These are phyloP conservation scores for Larimichthys polyactis DNA, from an alignment of 2,113 vertebrate genomes.

Conservation along the genomic window DNA sequence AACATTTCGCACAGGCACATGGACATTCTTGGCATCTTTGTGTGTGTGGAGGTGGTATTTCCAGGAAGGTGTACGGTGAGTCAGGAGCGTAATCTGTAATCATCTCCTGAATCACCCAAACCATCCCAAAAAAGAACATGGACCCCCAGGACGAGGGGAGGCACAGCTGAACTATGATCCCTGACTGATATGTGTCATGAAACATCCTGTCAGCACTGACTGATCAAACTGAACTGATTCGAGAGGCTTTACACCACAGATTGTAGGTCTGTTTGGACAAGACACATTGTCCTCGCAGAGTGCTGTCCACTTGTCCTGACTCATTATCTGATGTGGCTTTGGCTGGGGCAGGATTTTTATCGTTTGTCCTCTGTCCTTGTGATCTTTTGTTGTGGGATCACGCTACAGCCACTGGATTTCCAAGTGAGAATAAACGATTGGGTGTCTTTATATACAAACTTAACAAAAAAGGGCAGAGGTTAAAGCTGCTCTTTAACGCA, in stretches of 20 bases:
- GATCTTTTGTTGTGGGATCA: background rate
- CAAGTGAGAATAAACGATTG: background rate
- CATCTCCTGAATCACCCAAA: conserved; percentile 69
- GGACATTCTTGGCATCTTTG: conserved; percentile 40
- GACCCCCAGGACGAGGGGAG: no score
- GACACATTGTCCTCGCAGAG: background rate
- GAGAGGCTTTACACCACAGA: background rate
- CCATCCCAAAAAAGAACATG: background rate
- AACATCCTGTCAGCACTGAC: background rate
- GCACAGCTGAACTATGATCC: conserved; percentile 2
- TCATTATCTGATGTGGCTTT: background rate
- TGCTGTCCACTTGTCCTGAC: background rate
- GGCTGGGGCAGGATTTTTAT: background rate
- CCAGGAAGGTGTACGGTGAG: conserved; percentile 71
- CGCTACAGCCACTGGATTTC: no score
- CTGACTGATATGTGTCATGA: conserved; percentile 19
- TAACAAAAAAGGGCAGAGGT: background rate
- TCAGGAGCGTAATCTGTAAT: conserved; percentile 70
- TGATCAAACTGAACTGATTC: background rate
- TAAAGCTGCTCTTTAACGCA: background rate
- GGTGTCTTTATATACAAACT: background rate
- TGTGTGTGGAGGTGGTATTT: conserved; percentile 60
- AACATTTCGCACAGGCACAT: conserved; percentile 37
- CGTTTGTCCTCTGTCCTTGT: background rate
- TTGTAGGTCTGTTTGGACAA: background rate